Conservation (phyloP, 2,113 vertebrate species). For the Crotalus tigris region DNA sequence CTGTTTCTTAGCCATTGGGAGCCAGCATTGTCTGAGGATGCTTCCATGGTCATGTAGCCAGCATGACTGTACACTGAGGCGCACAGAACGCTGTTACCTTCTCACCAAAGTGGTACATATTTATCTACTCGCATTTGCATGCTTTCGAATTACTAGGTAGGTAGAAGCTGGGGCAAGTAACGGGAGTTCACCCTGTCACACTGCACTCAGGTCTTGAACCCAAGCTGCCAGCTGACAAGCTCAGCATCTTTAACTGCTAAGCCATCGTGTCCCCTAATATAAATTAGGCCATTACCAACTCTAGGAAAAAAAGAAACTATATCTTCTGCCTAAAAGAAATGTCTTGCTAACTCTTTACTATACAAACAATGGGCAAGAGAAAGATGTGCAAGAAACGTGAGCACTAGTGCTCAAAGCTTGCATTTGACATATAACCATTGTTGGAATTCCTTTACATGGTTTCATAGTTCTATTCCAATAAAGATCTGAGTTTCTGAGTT, state of each 20-base stretch:
- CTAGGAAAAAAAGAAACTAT: neutral
- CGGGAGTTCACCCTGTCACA: neutral
- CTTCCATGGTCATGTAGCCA: neutral
- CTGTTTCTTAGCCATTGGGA: neutral
- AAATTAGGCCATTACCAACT: neutral
- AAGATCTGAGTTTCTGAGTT: neutral
- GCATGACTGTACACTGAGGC: neutral
- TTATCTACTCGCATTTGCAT: neutral
- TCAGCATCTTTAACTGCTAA: neutral
- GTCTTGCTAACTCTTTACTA: neutral
- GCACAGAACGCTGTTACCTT: neutral
- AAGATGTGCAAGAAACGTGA: neutral
- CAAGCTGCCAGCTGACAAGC: neutral
- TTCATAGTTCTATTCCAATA: neutral
- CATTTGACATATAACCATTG: neutral
- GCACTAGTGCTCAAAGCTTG: neutral
- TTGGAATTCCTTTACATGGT: neutral
- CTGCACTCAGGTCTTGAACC: neutral
- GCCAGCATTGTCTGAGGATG: neutral
- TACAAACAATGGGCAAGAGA: neutral
- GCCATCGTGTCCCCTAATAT: neutral
- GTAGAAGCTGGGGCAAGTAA: neutral
- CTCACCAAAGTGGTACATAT: neutral
- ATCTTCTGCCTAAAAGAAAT: neutral
- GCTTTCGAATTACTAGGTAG: neutral